Base-by-base conservation (phyloP, 2,797 vertebrate species). In the Chrysocyon brachyurus region DNA sequence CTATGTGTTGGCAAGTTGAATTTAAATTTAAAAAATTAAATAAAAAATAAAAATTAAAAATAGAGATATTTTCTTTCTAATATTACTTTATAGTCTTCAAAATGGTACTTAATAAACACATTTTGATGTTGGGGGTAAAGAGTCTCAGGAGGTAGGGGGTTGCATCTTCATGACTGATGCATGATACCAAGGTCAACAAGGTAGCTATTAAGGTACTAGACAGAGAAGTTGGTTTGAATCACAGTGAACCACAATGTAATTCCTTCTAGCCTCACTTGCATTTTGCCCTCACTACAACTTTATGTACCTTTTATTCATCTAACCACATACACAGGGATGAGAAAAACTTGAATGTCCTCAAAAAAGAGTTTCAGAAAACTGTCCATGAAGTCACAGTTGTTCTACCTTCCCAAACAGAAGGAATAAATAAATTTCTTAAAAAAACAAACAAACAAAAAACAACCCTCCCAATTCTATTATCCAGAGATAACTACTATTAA, bases 291-390 rank as follows among this genome's bases (percentile, higher is more conserved):
- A 56, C 33, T 46, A 17, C 17, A 46, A 77, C 70, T 77, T 73
- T 84, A 31, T 36, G n/a, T 11, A 66, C 3, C 79, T 87, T 95
- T 66, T n/a, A 36, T 61, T 84, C 40, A 40, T 72, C 52, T 46
- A 78, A 54, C 6, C 33, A 46, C 15, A 17, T 49, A 11, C 1
- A 52, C 4, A 91, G 0, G 33, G 24, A 70, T 26, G 33, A 81
- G 31, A 77, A 79, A 86, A 83, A 91, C 12, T 28, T 40, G 24
- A 66, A 94, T 8, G 5, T 79, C 31, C n/a, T 87, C 31, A 36
- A n/a, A 92, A 64, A 64, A 49, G 21, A 52, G 21, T 79, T 91
- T 78, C 12, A 70, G 70, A 93, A 92, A 90, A 77, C 22, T 72
- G 11, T 24, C 61, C 52, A 61, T 26, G 11, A 70, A 83, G 36